Evolutionary conservation across 2,888 invertebrate genomes (phyloP), one percentile per base, ranked within the genome.

Genomic region (Mythimna pallens): DNA sequence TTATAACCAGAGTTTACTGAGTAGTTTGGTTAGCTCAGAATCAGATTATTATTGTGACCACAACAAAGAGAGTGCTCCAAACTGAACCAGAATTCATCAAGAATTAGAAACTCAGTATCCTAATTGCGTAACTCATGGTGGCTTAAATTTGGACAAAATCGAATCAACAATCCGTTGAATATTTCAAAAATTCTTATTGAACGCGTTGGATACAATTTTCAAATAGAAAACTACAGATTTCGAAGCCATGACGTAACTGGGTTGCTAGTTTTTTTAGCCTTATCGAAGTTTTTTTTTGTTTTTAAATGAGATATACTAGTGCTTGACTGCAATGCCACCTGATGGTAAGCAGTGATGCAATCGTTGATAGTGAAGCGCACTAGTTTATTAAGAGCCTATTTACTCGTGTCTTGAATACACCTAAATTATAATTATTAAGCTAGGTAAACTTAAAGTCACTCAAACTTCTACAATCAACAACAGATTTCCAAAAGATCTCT

Each of bases 41-140:
- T 63, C 25, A 63, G 43, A 62, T 77, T 76, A 57, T 20, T 68
- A 65, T 14, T 50, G 34, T 55, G 25, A 59, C 36, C 50, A 59
- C 40, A 57, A 75, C 52, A 57, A 14, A 36, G 43, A 62, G 4
- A 17, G 54, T 14, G 22, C 72, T 73, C 59, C 34, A 54, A 47
- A 5, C 1, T 43, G 22, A 72, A 50, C n/a, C 10, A 1, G 59
- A 54, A 47, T n/a, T n/a, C n/a, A 61, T 54, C 20, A 20, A 8
- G 17, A 17, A 54, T 34, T 70, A 10, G 17, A 54, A 57, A 52
- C 40, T 10, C 5, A 25, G 14, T 22, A 40, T 30, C 55, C 9
- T 20, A 55, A 50, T 50, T 47, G n/a, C 17, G 34, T 54, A 61
- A 25, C 7, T 9, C 3, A 52, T 20, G 7, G n/a, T 22, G 0